Conservation (phyloP, 2,797 vertebrate genomes). For the Lacerta bilineata region DNA sequence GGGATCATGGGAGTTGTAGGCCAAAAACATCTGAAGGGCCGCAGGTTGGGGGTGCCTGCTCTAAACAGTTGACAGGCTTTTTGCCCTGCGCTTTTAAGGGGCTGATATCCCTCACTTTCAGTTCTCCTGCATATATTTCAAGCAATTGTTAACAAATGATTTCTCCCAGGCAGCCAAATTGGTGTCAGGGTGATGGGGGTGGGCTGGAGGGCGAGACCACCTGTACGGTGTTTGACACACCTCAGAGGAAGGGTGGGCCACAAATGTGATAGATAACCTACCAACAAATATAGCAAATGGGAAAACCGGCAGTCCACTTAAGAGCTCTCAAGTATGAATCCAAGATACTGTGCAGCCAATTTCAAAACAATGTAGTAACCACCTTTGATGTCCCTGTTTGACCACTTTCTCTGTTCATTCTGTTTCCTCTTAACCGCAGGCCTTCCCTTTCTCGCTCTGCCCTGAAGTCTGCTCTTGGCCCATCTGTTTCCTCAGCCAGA, state of each 20-base stretch:
- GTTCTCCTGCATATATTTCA: not conserved
- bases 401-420: constrained; percentile 30
- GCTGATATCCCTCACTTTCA: too few species aligned
- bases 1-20: too few species aligned
- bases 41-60: too few species aligned
- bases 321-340: constrained; percentile 13
- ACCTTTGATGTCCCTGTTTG: constrained; percentile 14
- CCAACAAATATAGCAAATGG: constrained; percentile 8
- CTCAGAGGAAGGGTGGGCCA: not conserved
- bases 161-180: not conserved
- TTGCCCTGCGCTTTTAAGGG: too few species aligned
- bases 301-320: not conserved
- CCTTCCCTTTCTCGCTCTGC: constrained; percentile 20
- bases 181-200: too few species aligned
- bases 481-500: constrained; percentile 8
- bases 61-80: too few species aligned
- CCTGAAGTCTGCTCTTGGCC: not conserved
- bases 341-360: constrained; percentile 19
- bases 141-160: not conserved
- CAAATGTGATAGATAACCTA: not conserved
- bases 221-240: too few species aligned
- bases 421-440: constrained; percentile 12
- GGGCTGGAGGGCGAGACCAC: not conserved
- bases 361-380: constrained; percentile 35
- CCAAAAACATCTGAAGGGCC: too few species aligned